A percentile compares a stretch with the other conserved stretches of the same genome.
Conservation (phyloP, 2,888 invertebrate genomes). For the Arrhopalites spinosus region DNA sequence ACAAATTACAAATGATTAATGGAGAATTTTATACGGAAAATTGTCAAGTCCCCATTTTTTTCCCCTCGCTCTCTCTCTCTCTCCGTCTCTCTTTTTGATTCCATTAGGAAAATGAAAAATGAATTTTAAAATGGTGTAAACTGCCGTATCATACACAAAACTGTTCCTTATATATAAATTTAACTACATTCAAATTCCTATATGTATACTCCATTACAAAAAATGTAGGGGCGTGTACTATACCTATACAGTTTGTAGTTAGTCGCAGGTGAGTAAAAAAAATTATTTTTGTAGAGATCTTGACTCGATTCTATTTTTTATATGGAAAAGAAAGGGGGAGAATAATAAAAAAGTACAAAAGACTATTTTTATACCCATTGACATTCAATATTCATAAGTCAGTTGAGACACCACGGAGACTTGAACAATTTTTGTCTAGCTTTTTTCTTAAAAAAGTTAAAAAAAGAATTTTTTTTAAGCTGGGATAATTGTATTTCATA, state of each 20-base stretch:
- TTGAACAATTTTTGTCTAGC: no score
- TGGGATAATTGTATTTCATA: no score
- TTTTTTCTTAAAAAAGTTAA: no score
- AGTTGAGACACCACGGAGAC: not conserved
- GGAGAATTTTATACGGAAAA: slow-evolving; percentile 9
- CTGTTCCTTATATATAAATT: no score
- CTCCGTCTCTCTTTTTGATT: no score
- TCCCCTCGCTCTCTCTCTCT: no score
- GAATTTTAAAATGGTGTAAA: slow-evolving; percentile 9
- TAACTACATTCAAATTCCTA: no score
- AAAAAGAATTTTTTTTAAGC: no score
- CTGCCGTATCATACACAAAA: not conserved
- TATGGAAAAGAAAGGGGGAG: not conserved
- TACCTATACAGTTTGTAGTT: no score
- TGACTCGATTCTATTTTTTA: slow-evolving; percentile 1
- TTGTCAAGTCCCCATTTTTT: slow-evolving; percentile 6
- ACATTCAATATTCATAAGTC: slow-evolving; percentile 8
- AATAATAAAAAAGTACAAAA: no score
- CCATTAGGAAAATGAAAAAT: slow-evolving; percentile 27
- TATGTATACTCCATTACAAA: no score
- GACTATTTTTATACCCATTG: not conserved
- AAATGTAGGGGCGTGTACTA: no score
- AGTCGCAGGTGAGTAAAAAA: slow-evolving; percentile 9
- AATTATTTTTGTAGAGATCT: not conserved
- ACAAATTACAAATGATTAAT: slow-evolving; percentile 12